Conservation (phyloP, 1,140 invertebrate species). For the Platorchestia sp. region DNA sequence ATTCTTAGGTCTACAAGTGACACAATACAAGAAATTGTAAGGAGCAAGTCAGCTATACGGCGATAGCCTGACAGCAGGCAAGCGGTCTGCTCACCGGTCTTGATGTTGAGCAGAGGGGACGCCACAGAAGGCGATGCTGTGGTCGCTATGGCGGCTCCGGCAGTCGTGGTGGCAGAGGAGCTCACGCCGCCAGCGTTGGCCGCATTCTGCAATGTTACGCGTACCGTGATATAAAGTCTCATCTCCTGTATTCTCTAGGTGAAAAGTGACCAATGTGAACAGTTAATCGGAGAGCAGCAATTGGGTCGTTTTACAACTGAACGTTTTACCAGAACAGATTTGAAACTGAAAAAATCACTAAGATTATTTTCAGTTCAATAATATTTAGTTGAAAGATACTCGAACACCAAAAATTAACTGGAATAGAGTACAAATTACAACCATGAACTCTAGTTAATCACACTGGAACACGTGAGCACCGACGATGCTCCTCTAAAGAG, state of each 20-base stretch:
- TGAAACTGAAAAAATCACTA: no score
- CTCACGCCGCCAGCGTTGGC: neutral
- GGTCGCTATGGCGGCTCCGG: neutral
- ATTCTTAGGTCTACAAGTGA: no score
- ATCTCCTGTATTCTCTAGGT: neutral
- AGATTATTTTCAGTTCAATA: no score
- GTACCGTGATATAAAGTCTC: neutral
- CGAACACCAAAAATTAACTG: no score
- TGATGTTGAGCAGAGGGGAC: neutral
- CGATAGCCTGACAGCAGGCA: no score
- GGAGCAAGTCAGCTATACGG: no score
- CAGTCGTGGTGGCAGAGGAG: constrained; percentile 3
- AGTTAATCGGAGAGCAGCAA: neutral
- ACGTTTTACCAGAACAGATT: no score
- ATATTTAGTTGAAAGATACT: no score
- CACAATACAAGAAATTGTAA: no score
- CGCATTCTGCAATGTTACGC: neutral
- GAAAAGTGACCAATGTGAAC: neutral
- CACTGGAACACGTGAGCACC: no score
- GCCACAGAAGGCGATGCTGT: neutral
- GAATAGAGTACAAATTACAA: no score
- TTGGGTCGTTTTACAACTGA: neutral
- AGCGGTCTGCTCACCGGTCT: neutral
- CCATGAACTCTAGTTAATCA: no score
- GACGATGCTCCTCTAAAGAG: neutral